Evolutionary conservation across 2,113 vertebrate genomes (phyloP).

Genomic region (Myotis brandtii): DNA sequence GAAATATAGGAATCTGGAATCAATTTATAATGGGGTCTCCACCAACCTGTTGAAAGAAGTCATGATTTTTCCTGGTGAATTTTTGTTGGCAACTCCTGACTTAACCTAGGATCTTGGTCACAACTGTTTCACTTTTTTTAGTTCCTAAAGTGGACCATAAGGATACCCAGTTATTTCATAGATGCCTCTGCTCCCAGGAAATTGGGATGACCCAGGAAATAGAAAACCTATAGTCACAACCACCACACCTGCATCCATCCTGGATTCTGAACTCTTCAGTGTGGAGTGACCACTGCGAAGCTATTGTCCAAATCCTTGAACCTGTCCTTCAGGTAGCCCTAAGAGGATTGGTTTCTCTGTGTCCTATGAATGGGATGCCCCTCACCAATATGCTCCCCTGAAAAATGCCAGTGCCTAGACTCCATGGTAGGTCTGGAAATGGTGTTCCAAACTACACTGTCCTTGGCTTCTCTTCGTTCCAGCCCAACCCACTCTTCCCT

Average conservation of each 20-base stretch:
- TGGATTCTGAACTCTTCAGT: background rate
- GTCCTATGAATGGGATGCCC: background rate
- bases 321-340: background rate
- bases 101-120: background rate
- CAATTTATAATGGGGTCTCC: background rate
- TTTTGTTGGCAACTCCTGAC: background rate
- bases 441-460: background rate
- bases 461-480: background rate
- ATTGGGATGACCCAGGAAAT: background rate
- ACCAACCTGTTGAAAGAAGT: background rate
- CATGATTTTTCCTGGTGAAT: background rate
- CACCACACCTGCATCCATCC: background rate
- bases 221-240: background rate
- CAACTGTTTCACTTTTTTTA: background rate
- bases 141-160: slow-evolving; percentile 14
- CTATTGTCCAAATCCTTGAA: background rate
- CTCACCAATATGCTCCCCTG: background rate
- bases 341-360: background rate
- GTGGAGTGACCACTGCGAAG: background rate
- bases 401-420: background rate
- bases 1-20: slow-evolving; percentile 18
- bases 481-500: background rate
- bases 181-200: background rate
- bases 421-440: background rate
- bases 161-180: background rate